Evolutionary conservation across 2,113 vertebrate genomes (phyloP).

Genomic region (Archilochus colubris): DNA sequence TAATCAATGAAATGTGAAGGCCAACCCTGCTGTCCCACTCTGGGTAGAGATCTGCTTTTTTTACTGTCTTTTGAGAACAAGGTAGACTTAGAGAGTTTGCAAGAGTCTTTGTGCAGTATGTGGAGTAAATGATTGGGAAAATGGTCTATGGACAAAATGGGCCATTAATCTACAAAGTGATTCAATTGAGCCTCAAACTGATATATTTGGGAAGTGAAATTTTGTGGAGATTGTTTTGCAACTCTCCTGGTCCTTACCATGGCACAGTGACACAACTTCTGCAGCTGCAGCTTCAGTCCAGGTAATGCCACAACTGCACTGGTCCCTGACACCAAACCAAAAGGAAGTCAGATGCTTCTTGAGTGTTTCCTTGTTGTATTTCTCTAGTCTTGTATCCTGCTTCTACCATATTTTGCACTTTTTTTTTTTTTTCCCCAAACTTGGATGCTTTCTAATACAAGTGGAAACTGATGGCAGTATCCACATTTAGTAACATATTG

Average conservation of each 20-base stretch:
- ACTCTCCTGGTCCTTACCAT: neutral
- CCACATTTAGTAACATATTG: conserved; percentile 51
- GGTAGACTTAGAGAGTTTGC: neutral
- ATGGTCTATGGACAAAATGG: neutral
- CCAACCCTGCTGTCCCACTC: neutral
- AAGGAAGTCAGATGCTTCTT: neutral
- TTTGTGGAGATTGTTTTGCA: neutral
- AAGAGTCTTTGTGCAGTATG: neutral
- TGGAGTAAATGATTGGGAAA: neutral
- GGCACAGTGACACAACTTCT: rapidly evolving
- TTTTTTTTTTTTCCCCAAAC: neutral
- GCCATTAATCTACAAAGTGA: neutral
- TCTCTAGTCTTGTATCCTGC: neutral
- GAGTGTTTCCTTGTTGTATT: neutral
- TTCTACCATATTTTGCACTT: neutral
- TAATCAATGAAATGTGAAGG: conserved; percentile 34
- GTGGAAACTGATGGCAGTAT: conserved; percentile 38
- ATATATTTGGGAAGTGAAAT: neutral
- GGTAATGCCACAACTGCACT: rapidly evolving
- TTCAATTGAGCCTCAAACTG: neutral
- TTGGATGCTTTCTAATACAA: neutral
- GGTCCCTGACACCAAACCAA: neutral
- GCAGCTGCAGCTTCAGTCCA: rapidly evolving
- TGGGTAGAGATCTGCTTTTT: neutral
- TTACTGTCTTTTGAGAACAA: neutral